Evolutionary conservation across 2,113 vertebrate genomes (phyloP), one percentile per base, ranked within the genome.

Genomic region (Perognathus longimembris): DNA sequence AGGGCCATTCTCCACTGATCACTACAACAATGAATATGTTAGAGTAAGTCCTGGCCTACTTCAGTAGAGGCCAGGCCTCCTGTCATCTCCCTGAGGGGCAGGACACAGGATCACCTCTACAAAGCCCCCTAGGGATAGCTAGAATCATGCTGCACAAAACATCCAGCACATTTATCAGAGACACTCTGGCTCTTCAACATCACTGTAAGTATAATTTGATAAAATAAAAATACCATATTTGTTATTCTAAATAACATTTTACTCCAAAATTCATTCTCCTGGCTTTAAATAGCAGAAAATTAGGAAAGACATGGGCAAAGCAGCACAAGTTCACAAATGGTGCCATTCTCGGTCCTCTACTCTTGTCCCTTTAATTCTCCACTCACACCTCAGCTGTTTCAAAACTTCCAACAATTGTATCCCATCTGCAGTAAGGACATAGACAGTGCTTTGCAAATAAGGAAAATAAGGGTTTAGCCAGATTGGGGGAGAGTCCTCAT

Each of bases 251-350:
- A n/a, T 26, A 74, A 75, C 12, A 34, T 28, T 77, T 91, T 67
- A 81, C 85, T 89, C 22, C 21, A 87, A 89, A 94, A 75, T 10
- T 38, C 18, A 91, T 24, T 7, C 6, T 38, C 32, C 34, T 36
- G 0, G 28, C 69, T 77, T 50, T 59, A 20, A 59, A 69, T 73
- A 82, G 32, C 1, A 81, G 40, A 67, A n/a, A 93, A 86, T 70
- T 32, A 66, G 75, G 79, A 89, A 93, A 82, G 50, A 86, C 45
- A 38, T 54, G 85, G 34, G 59, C 34, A 85, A n/a, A 77, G 21
- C 24, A 70, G 89, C 59, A 70, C 30, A 69, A 32, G 24, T 40
- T 82, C 83, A 77, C 11, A 73, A 74, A 87, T 0, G 2, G 26
- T 17, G 26, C 17, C 1, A 5, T 59, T 64, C 74, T 59, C 18